Conservation (phyloP, 92 coral and sea anemone genomes). For the Epizoanthus ramosus region DNA sequence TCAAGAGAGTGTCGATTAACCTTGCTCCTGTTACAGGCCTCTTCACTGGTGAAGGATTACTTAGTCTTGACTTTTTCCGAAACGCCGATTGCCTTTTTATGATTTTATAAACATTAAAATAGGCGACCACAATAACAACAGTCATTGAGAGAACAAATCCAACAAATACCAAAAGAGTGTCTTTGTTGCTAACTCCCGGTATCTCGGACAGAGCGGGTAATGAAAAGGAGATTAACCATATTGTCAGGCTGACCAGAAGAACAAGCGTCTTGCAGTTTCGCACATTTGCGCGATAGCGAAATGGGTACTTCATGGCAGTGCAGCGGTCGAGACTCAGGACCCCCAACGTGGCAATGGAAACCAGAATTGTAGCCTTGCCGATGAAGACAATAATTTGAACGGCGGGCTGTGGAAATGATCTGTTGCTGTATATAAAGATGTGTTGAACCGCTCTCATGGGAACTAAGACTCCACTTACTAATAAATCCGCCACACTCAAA, state of each 20-base stretch:
- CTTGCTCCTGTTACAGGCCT: neutral
- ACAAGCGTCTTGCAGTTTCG: constrained; percentile 33
- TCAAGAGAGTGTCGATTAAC: neutral
- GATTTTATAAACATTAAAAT: constrained; percentile 13
- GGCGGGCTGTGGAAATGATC: constrained; percentile 25
- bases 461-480: constrained; percentile 57
- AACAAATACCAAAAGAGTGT: constrained; percentile 55
- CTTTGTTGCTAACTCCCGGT: constrained; percentile 47
- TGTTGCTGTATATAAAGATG: constrained; percentile 29
- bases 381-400: constrained; percentile 51
- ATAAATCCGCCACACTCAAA: constrained; percentile 51
- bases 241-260: constrained; percentile 17
- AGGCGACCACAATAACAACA: constrained; percentile 39
- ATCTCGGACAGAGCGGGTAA: constrained; percentile 54
- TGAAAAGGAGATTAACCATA: constrained; percentile 49
- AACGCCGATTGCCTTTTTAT: constrained; percentile 26
- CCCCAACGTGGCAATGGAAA: constrained; percentile 52
- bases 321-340: constrained; percentile 56
- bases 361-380: constrained; percentile 62
- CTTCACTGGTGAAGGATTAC: neutral
- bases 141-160: constrained; percentile 60
- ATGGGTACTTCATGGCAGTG: constrained; percentile 51
- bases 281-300: constrained; percentile 53
- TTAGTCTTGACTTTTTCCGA: neutral
- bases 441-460: constrained; percentile 68